Evolutionary conservation across 2,113 vertebrate species (phyloP), one percentile per base, ranked within the genome.

Genomic region (Verasper variegatus): DNA sequence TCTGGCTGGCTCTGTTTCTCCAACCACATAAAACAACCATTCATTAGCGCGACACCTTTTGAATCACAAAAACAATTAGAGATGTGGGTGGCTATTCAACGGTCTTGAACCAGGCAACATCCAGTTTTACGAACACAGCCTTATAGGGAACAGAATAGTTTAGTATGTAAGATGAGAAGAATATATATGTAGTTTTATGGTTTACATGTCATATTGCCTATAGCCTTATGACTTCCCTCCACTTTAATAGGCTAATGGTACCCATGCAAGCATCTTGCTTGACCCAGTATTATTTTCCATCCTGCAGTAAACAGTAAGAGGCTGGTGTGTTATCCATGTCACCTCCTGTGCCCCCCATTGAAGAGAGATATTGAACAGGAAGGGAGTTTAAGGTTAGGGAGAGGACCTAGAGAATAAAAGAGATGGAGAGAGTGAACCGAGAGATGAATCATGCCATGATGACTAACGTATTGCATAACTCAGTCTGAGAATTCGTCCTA

Each of bases 391-490:
- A 47, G 37, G 65, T 52, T 40, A 60, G 51, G 63, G 68, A 58
- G 74, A 68, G 10, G 26, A 59, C 12, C 10, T 1, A 77, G 62
- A 74, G 52, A 57, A 73, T 58, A 42, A 75, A 64, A 75, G 52
- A 56, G 37, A 68, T 27, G 68, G 40, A 68, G 35, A 71, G 40
- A 68, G 35, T 56, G 58, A 70, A 62, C 51, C 15, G 45, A 64
- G 64, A 24, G 85, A 81, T 89, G 89, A 92, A 86, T 92, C 87
- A 92, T 69, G 57, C 68, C 42, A 47, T 14, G 82, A 86, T 94
- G 93, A 94, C 88, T 94, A 93, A 93, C 62, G 2, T 74, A 83
- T 94, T 92, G 89, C 88, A 92, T 93, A 94, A 94, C 71, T 4
- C 27, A 27, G 27, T 27, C 27, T 77, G 87, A 89, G 89, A 91